Conservation (phyloP, 1,140 invertebrate genomes). For the Brachionus angularis region DNA sequence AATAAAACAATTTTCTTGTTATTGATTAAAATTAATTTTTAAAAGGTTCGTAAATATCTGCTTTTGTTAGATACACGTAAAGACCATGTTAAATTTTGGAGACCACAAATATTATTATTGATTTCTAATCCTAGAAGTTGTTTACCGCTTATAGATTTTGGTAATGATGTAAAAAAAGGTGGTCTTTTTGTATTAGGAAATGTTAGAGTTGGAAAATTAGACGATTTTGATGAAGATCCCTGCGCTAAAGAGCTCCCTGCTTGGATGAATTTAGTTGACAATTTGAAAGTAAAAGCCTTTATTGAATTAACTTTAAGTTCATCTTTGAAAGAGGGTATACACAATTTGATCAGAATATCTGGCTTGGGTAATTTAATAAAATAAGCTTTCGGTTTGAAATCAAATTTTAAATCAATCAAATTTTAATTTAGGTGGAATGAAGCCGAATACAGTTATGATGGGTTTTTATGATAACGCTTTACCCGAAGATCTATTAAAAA, state of each 20-base stretch:
- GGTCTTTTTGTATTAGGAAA: constrained; percentile 91
- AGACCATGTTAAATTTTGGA: constrained; percentile 98
- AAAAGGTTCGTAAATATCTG: constrained; percentile 90
- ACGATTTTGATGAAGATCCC: constrained; percentile 46
- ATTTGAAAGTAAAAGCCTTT: constrained; percentile 90
- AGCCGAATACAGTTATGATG: constrained; percentile 84
- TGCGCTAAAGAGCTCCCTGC: constrained; percentile 71
- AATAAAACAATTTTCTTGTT: not conserved
- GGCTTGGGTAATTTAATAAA: constrained; percentile 64
- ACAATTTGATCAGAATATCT: constrained; percentile 82
- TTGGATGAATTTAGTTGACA: constrained; percentile 81
- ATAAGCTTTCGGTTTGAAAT: not conserved
- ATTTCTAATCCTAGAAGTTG: constrained; percentile 82
- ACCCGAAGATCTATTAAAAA: constrained; percentile 45
- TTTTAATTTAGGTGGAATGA: constrained; percentile 76
- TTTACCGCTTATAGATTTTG: constrained; percentile 88
- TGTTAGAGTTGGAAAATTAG: constrained; percentile 66
- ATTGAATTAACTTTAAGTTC: constrained; percentile 84
- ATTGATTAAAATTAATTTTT: not conserved
- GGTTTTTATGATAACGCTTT: constrained; percentile 69
- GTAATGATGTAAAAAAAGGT: constrained; percentile 97
- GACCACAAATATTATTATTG: constrained; percentile 89
- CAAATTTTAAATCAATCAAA: not conserved
- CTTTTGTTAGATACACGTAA: constrained; percentile 88
- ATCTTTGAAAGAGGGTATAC: constrained; percentile 78